Evolutionary conservation across 2,113 vertebrate genomes (phyloP).

Genomic region (Peromyscus leucopus): DNA sequence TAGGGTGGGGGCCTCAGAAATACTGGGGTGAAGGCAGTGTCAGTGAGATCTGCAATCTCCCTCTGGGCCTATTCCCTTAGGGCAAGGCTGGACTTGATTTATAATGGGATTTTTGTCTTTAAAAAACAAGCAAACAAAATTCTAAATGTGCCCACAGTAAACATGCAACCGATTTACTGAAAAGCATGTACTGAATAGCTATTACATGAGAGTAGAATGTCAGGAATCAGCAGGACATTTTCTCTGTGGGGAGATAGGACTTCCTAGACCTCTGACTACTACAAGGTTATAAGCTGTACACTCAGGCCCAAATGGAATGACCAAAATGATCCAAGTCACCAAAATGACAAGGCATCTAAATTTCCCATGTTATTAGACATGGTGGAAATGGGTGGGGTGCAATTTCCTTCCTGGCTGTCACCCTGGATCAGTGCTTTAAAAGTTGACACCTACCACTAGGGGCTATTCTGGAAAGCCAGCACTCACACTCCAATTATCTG

Average conservation of each 20-base stretch:
- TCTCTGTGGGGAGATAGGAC: not conserved
- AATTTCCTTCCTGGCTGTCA: constrained; percentile 1
- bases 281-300: not conserved
- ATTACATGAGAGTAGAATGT: not conserved
- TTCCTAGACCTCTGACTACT: not conserved
- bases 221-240: not conserved
- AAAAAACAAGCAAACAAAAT: constrained; percentile 23
- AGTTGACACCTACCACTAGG: constrained; percentile 27
- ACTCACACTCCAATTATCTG: constrained; percentile 15
- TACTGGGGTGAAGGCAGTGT: not conserved
- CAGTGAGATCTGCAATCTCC: not conserved
- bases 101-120: constrained; percentile 30
- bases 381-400: not conserved
- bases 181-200: not conserved
- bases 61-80: not conserved
- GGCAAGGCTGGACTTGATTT: not conserved
- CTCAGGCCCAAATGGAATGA: not conserved
- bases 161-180: not conserved
- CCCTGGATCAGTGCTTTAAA: not conserved
- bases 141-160: constrained; percentile 16
- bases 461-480: not conserved
- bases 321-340: not conserved
- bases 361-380: not conserved
- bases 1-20: not conserved
- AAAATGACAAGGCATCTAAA: not conserved